These are phyloP conservation scores for Drosophila hamatofila DNA, from an alignment of 2,888 invertebrate genomes.

Conservation along the genomic window DNA sequence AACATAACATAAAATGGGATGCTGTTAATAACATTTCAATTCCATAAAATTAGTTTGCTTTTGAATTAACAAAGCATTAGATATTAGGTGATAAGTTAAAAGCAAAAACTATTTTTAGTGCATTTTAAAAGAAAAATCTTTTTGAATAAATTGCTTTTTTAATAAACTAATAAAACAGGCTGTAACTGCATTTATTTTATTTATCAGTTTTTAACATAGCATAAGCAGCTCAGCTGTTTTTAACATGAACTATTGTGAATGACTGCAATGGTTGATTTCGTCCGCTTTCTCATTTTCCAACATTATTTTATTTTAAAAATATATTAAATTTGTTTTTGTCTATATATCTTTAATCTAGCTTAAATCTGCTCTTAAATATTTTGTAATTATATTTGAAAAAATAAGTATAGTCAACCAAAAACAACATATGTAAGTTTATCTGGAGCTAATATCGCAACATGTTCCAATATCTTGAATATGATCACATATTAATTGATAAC, in stretches of 20 bases:
- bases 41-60: background rate
- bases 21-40: conserved; percentile 5
- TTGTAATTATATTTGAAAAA: background rate
- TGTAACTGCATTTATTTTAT: rapidly evolving
- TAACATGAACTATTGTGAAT: background rate
- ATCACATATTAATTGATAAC: conserved; percentile 24
- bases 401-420: background rate
- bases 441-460: background rate
- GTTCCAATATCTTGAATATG: background rate
- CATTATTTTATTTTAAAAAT: background rate
- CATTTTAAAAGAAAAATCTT: background rate
- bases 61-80: background rate
- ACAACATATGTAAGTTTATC: background rate
- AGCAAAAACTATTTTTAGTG: background rate
- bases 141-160: background rate
- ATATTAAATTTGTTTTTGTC: background rate
- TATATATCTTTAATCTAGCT: background rate
- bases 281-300: background rate
- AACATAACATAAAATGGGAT: conserved; percentile 2
- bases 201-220: background rate
- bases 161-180: background rate
- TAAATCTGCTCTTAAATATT: background rate
- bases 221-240: conserved; percentile 1
- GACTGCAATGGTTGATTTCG: background rate
- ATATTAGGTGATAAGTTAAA: background rate